These are phyloP conservation scores for Coreoperca whiteheadi DNA, from an alignment of 2,113 vertebrate species.

Conservation along the genomic window DNA sequence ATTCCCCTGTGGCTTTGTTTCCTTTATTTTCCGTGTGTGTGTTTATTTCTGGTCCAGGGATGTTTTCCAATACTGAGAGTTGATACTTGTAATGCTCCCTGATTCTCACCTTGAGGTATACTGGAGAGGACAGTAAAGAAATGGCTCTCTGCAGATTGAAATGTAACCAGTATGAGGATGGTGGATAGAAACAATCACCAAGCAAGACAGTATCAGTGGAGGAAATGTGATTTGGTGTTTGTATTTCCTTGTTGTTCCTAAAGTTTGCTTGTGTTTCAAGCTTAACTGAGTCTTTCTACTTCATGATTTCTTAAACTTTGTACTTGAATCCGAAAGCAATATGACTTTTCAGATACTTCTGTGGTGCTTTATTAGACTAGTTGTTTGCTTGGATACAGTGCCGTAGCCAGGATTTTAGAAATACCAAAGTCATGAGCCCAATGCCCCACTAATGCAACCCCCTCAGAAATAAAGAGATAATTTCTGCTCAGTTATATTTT, in stretches of 20 bases:
- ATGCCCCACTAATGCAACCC: not conserved
- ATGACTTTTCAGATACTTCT: not conserved
- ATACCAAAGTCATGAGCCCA: not conserved
- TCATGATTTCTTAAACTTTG: not conserved
- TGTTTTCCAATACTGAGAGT: not conserved
- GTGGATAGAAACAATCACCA: not conserved
- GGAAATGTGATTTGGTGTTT: slow-evolving; percentile 1
- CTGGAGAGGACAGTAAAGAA: not conserved
- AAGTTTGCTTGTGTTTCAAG: not conserved
- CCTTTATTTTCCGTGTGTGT: not conserved
- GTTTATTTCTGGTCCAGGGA: not conserved
- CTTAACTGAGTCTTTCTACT: not conserved
- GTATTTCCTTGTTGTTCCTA: not conserved
- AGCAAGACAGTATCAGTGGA: not conserved
- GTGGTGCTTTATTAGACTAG: not conserved
- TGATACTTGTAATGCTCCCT: not conserved
- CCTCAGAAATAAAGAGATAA: not conserved
- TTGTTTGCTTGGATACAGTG: not conserved
- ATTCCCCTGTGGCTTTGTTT: not conserved
- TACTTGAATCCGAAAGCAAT: not conserved
- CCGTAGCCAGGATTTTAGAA: not conserved
- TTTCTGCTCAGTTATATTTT: not conserved
- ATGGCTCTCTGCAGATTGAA: slow-evolving; percentile 12
- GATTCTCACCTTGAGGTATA: slow-evolving; percentile 7
- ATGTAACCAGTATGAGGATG: not conserved